phyloP scores from a whole-genome alignment of 2,113 vertebrate genomes.

The Platysteira castanea region DNA sequence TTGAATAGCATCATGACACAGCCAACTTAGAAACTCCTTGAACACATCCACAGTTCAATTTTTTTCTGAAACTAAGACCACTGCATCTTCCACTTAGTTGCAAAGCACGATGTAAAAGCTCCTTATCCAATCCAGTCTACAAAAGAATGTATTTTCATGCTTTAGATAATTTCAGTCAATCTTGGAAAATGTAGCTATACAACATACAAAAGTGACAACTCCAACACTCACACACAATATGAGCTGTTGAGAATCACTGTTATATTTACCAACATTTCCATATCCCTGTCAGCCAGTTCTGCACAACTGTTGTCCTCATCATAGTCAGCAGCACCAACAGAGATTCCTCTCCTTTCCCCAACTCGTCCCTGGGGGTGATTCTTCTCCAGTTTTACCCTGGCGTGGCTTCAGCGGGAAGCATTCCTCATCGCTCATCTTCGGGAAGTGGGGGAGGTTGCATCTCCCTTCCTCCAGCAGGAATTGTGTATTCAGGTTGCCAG shows the following conservation, averaged over 20 bases:
- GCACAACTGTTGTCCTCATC: conserved; percentile 69
- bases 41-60: background rate
- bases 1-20: background rate
- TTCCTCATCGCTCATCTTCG: background rate
- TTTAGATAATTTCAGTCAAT: conserved; percentile 73
- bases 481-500: background rate
- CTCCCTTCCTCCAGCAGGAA: background rate
- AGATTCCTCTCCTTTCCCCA: conserved; percentile 42
- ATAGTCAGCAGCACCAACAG: conserved; percentile 66
- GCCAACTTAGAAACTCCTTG: background rate
- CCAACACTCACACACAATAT: conserved; percentile 69
- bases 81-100: background rate
- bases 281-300: conserved; percentile 69
- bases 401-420: background rate
- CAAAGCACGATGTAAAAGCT: background rate
- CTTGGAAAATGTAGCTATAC: conserved; percentile 70
- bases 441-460: background rate
- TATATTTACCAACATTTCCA: conserved; percentile 74
- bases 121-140: conserved; percentile 41
- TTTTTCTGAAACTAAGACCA: background rate
- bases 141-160: conserved; percentile 68
- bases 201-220: conserved; percentile 69
- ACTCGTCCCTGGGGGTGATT: background rate
- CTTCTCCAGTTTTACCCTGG: conserved; percentile 14
- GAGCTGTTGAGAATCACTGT: conserved; percentile 72